phyloP scores from a whole-genome alignment of 2,797 vertebrate species.

The Falco biarmicus region DNA sequence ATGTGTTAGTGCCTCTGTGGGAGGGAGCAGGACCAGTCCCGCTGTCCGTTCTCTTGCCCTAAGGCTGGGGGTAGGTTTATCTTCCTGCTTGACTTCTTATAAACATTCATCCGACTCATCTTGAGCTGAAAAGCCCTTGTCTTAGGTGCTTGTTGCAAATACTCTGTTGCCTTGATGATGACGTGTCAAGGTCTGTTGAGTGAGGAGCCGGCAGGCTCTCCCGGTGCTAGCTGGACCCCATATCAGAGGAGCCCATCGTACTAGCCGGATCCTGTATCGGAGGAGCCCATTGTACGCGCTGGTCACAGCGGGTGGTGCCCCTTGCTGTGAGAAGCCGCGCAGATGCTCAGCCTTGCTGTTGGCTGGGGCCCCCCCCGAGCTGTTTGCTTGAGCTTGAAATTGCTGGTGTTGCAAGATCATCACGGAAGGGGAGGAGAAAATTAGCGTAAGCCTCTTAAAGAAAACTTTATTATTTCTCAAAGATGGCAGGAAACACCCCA shows the following conservation, averaged over 20 bases:
- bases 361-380: background rate
- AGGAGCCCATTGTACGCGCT: no score
- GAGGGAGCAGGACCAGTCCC: background rate
- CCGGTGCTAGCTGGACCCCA: no score
- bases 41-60: background rate
- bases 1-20: background rate
- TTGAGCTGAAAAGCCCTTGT: background rate
- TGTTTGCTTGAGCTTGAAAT: background rate
- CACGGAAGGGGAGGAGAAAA: background rate
- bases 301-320: background rate
- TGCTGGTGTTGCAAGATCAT: background rate
- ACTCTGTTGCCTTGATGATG: background rate
- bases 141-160: background rate
- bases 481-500: background rate
- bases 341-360: background rate
- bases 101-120: background rate
- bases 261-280: no score
- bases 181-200: background rate
- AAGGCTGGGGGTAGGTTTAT: background rate
- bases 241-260: no score
- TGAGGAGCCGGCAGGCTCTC: accelerated
- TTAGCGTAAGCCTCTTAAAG: background rate
- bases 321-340: background rate
- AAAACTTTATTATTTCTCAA: background rate
- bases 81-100: background rate